Conservation (phyloP, 2,113 vertebrate species). For the Semicossyphus pulcher region DNA sequence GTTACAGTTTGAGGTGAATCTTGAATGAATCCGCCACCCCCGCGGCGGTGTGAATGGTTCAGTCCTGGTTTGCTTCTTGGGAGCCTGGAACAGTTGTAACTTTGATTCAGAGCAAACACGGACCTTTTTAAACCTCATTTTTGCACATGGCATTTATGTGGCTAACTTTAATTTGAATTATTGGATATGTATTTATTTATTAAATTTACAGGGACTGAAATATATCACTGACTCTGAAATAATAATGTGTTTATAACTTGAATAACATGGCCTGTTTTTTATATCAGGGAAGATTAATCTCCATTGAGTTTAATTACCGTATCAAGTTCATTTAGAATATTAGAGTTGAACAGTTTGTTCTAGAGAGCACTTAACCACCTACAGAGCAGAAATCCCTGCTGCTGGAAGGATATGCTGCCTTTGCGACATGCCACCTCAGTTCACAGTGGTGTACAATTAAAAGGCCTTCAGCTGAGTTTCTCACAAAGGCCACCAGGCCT, state of each 20-base stretch:
- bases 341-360: background rate
- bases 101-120: slow-evolving; percentile 50
- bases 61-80: slow-evolving; percentile 68
- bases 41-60: slow-evolving; percentile 68
- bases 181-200: no score
- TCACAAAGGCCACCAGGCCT: background rate
- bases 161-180: background rate
- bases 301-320: background rate
- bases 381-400: background rate
- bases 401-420: background rate
- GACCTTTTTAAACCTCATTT: background rate
- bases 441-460: no score
- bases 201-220: no score
- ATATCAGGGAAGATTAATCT: background rate
- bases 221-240: no score
- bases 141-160: background rate
- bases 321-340: background rate
- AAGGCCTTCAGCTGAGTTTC: no score
- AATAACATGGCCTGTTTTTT: background rate
- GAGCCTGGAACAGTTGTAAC: slow-evolving; percentile 41
- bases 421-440: no score
- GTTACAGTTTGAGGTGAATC: slow-evolving; percentile 11
- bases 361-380: no score
- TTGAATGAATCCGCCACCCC: slow-evolving; percentile 66
- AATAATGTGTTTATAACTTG: background rate